A percentile compares a stretch with the other conserved stretches of the same genome.
phyloP scores from a whole-genome alignment of 2,888 invertebrate genomes.

The Sphaerophoria taeniata region DNA sequence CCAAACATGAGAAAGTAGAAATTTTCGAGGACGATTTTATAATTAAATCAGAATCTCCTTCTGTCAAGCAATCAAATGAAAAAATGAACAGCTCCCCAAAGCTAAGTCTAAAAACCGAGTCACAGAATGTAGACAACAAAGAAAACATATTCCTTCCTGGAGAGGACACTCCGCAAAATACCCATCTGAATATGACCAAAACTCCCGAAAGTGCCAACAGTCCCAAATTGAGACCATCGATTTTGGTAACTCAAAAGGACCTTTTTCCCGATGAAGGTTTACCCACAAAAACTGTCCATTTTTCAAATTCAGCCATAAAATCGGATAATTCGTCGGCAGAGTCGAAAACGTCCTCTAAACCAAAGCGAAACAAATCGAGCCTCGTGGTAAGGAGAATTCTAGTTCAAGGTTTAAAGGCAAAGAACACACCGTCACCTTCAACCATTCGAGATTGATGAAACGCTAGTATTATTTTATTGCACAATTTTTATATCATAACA shows the following conservation, averaged over 20 bases:
- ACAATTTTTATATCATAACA: constrained; percentile 4
- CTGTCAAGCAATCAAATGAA: constrained; percentile 1
- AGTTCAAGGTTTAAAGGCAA: constrained; percentile 75
- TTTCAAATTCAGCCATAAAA: constrained; percentile 36
- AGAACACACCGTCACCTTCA: constrained; percentile 32
- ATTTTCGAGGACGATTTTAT: constrained; percentile 9
- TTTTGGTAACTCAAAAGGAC: constrained; percentile 71
- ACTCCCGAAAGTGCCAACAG: neutral
- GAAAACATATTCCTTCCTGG: constrained; percentile 37
- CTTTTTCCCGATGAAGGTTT: constrained; percentile 76
- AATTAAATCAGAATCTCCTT: constrained; percentile 2
- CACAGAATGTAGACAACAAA: constrained; percentile 32
- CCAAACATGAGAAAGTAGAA: neutral
- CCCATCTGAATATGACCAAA: constrained; percentile 2
- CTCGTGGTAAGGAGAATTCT: constrained; percentile 79
- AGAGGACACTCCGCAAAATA: constrained; percentile 13
- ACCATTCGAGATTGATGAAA: constrained; percentile 32
- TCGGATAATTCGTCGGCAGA: constrained; percentile 22
- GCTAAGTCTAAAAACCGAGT: constrained; percentile 26
- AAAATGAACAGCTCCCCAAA: neutral
- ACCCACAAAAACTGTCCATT: constrained; percentile 57
- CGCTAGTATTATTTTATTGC: constrained; percentile 2
- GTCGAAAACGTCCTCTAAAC: constrained; percentile 69
- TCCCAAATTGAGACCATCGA: constrained; percentile 46
- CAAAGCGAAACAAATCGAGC: constrained; percentile 76